A percentile compares a stretch with the other conserved stretches of the same genome.
Conservation (phyloP, 2,797 vertebrate species). For the Labroides dimidiatus region DNA sequence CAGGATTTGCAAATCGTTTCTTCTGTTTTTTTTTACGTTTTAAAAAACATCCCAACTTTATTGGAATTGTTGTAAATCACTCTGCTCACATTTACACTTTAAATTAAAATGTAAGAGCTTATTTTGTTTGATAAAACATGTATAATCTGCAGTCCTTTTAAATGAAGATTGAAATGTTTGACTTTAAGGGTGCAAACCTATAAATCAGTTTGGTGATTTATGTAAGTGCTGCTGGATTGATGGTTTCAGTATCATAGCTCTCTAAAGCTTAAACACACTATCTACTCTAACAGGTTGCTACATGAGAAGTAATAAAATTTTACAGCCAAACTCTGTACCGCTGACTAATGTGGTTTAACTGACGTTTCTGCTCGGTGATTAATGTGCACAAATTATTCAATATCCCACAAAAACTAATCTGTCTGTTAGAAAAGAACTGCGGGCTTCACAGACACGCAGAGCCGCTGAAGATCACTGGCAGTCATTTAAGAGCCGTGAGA, state of each 20-base stretch:
- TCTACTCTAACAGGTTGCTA: constrained; percentile 31
- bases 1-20: too few species aligned
- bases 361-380: constrained; percentile 51
- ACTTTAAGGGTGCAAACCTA: background rate
- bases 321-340: constrained; percentile 41
- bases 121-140: too few species aligned
- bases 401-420: constrained; percentile 65
- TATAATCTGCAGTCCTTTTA: background rate
- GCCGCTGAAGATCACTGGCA: constrained; percentile 73
- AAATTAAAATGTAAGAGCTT: background rate
- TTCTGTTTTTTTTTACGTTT: too few species aligned
- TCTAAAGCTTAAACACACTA: constrained; percentile 11
- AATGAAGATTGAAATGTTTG: background rate
- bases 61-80: too few species aligned
- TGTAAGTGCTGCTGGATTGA: constrained; percentile 46
- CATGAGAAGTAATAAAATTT: constrained; percentile 50
- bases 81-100: background rate
- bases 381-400: constrained; percentile 69
- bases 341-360: constrained; percentile 55
- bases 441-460: constrained; percentile 52
- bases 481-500: constrained; percentile 81
- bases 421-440: constrained; percentile 50
- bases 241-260: constrained; percentile 30
- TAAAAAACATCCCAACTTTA: too few species aligned
- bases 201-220: constrained; percentile 45